Base-by-base conservation (phyloP, 2,888 invertebrate genomes). In the Meta bourneti region DNA sequence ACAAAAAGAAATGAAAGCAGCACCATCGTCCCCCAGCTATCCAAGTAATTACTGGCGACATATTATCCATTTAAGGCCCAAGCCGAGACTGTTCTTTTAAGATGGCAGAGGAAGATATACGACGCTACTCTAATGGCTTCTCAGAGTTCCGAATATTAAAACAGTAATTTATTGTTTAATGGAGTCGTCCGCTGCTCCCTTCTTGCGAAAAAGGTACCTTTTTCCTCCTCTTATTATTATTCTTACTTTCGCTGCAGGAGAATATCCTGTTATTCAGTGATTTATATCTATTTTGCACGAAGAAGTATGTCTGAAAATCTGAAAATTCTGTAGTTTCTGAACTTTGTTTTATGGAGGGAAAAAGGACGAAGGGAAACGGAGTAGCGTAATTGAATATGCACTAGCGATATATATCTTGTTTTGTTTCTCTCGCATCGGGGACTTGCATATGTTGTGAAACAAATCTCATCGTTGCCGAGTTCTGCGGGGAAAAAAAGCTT, bases 121-220 rank as follows among this genome's bases (percentile, higher is more conserved):
- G 84, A 75, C 51, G 75, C 7, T 61, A 54, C 87, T 8, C 79
- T 87, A 87, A 87, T 87, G 87, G 87, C 72, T 71, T 87, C 87
- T 87, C 34, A 71, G 72, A 80, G 71, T 72, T 71, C 79, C 72
- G 87, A 87, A 87, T 87, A 87, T 87, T 87, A 87, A 72, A 87
- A 72, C 71, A 71, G 79, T 79, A 87, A 87, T 87, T 87, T 87
- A 87, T 87, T 79, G 87, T 87, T 80, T 87, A 87, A 87, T 87
- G 79, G 87, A 87, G 51, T 61, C 51, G 78, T 11, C 61, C 80
- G 13, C n/a, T 70, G 80, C n/a, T 51, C 51, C 13, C 51, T 72
- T 52, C 82, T 70, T 70, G 70, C 48, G 7, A 77, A 6, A 52
- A 52, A 77, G 49, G 49, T 7, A n/a, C 2, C 52, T 77, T 77